These are phyloP conservation scores for Mesochorus sp. DNA, from an alignment of 2,888 invertebrate genomes.

Conservation along the genomic window DNA sequence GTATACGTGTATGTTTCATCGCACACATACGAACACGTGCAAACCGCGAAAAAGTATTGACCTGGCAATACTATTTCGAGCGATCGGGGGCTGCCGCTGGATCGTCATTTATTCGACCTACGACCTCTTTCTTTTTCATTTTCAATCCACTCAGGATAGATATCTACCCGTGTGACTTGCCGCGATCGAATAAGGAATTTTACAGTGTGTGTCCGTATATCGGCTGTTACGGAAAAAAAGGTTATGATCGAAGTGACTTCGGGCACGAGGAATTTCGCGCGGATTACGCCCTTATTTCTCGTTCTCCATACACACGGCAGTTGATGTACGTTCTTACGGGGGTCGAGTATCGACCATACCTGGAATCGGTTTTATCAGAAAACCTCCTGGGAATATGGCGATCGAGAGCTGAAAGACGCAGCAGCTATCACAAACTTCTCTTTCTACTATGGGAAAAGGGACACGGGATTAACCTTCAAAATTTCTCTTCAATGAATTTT, in stretches of 20 bases:
- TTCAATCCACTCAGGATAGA: conserved; percentile 76
- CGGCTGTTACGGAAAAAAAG: neutral
- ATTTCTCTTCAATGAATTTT: conserved; percentile 29
- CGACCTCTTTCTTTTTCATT: conserved; percentile 70
- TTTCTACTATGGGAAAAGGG: neutral
- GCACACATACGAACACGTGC: neutral
- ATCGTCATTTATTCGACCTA: conserved; percentile 70
- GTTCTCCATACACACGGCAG: neutral
- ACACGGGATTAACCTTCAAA: conserved; percentile 23
- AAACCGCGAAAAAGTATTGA: conserved; percentile 72
- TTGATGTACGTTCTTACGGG: neutral
- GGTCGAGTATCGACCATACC: conserved; percentile 33
- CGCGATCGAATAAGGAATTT: conserved; percentile 36
- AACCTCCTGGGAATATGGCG: conserved; percentile 36
- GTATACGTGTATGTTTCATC: conserved; percentile 4
- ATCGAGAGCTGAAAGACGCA: conserved; percentile 21
- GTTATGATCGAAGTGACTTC: neutral
- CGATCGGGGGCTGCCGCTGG: conserved; percentile 38
- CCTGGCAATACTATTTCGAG: conserved; percentile 57
- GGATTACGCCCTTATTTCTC: neutral
- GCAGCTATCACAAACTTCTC: conserved; percentile 5
- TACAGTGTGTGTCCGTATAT: conserved; percentile 21
- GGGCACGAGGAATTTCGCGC: neutral
- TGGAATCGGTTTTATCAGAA: conserved; percentile 37
- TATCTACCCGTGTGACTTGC: conserved; percentile 36